Percentiles rank a stretch among this genome's conserved stretches.
Evolutionary conservation across 1,140 invertebrate genomes (phyloP).

Genomic region (Hydropsyche tenuis): DNA sequence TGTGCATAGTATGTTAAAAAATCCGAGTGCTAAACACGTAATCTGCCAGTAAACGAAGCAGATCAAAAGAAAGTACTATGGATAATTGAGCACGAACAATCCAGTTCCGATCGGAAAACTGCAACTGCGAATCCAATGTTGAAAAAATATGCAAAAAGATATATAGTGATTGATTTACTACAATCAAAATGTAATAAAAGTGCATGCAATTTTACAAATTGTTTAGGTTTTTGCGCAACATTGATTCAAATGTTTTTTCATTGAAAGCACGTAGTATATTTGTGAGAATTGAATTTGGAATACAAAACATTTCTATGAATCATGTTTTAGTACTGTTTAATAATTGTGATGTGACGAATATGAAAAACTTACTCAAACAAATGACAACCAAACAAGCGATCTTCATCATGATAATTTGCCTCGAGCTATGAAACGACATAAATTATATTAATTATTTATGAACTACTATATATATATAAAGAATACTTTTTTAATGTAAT

Average conservation of each 20-base stretch:
- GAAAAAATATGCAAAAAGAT: too few relatives aligned
- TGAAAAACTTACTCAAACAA: constrained; percentile 47
- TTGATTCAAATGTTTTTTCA: too few relatives aligned
- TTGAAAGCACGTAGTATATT: too few relatives aligned
- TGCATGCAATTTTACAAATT: too few relatives aligned
- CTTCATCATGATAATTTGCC: constrained; percentile 40
- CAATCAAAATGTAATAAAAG: too few relatives aligned
- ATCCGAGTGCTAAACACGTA: neutral
- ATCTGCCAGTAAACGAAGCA: neutral
- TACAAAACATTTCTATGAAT: too few relatives aligned
- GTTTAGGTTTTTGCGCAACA: too few relatives aligned
- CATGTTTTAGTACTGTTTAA: neutral
- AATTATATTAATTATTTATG: neutral
- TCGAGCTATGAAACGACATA: neutral
- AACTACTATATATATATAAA: too few relatives aligned
- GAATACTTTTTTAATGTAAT: too few relatives aligned
- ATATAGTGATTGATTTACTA: too few relatives aligned
- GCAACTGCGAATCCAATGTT: neutral
- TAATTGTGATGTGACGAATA: neutral
- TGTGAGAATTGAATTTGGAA: too few relatives aligned
- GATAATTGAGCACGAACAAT: constrained; percentile 6
- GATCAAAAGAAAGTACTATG: constrained; percentile 5
- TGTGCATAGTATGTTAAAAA: neutral
- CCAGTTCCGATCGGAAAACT: constrained; percentile 14
- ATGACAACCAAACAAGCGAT: constrained; percentile 37